A percentile compares a stretch with the other conserved stretches of the same genome.
Conservation (phyloP, 2,888 invertebrate species). For the Drosophila algonquin region DNA sequence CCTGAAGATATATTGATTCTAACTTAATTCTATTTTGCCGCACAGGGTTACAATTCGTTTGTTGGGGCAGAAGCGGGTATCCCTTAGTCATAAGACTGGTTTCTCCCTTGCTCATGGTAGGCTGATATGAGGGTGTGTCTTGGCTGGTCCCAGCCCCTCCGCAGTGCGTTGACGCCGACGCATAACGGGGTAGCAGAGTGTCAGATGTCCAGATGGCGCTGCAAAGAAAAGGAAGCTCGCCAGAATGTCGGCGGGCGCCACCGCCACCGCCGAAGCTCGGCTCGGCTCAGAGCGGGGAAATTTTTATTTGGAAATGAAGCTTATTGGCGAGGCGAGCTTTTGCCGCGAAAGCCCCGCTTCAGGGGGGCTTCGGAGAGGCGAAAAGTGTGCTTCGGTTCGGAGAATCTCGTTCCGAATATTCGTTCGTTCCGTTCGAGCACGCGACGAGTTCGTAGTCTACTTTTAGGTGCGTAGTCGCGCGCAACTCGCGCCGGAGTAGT, state of each 20-base stretch:
- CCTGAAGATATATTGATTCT: no score
- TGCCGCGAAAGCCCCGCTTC: neutral
- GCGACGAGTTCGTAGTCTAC: constrained; percentile 77
- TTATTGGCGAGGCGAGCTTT: neutral
- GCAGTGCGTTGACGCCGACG: neutral
- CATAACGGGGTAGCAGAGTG: neutral
- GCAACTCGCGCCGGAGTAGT: constrained; percentile 53
- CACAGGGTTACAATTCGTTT: no score
- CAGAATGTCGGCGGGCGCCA: no score
- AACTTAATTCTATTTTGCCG: no score
- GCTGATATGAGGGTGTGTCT: neutral
- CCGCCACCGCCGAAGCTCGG: neutral
- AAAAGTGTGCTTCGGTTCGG: neutral
- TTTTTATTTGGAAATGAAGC: neutral
- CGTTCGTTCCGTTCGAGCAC: neutral
- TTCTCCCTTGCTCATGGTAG: neutral
- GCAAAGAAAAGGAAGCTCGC: neutral
- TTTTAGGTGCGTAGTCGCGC: constrained; percentile 82
- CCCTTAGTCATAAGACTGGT: neutral
- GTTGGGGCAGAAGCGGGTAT: neutral
- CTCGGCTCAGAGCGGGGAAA: neutral
- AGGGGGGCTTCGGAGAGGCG: neutral
- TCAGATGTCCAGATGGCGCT: neutral
- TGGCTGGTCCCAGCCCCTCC: neutral
- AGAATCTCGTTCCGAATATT: neutral